These are phyloP conservation scores for Zophobas morio DNA, from an alignment of 1,140 invertebrate genomes.

Conservation along the genomic window DNA sequence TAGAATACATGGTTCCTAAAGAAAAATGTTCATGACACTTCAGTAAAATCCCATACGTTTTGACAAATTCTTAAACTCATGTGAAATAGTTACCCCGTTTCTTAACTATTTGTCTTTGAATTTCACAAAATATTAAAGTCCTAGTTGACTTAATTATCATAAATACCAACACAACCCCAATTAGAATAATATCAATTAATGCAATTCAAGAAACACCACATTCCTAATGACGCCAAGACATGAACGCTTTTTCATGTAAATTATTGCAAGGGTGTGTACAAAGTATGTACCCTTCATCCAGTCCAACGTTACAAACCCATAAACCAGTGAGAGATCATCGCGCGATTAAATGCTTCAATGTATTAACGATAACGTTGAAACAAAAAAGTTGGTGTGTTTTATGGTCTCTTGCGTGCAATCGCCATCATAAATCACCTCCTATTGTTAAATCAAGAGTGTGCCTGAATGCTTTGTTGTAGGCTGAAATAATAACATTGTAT, in stretches of 20 bases:
- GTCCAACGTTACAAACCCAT: conserved; percentile 9
- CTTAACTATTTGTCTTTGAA: no score
- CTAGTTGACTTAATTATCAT: no score
- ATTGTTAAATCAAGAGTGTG: conserved; percentile 33
- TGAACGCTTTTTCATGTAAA: conserved; percentile 24
- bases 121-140: no score
- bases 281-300: neutral
- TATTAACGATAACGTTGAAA: conserved; percentile 25
- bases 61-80: no score
- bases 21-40: no score
- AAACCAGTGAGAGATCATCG: conserved; percentile 19
- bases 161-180: no score
- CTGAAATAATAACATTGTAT: conserved; percentile 32
- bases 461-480: conserved; percentile 17
- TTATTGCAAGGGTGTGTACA: conserved; percentile 9
- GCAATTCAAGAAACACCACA: neutral
- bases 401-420: conserved; percentile 38
- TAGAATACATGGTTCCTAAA: no score
- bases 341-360: conserved; percentile 29
- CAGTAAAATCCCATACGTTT: no score
- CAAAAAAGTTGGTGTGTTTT: conserved; percentile 23
- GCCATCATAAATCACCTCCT: conserved; percentile 28
- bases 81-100: no score
- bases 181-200: no score
- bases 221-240: neutral